Conservation (phyloP, 2,113 vertebrate species). For the Pachyramphus minor region DNA sequence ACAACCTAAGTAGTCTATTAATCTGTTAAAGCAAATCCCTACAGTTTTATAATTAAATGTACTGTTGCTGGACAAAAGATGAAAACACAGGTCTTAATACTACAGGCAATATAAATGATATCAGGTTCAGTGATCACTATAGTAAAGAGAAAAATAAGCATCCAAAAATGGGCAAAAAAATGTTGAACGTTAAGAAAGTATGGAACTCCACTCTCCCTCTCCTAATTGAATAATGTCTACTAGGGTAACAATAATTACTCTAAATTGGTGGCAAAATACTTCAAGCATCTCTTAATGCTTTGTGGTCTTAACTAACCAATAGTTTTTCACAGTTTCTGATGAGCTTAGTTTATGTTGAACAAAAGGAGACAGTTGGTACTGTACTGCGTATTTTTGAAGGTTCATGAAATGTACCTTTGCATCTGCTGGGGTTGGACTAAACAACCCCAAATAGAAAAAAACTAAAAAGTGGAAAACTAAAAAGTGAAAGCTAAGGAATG, state of each 20-base stretch:
- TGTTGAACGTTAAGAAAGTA: background rate
- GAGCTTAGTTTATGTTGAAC: background rate
- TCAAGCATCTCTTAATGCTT: background rate
- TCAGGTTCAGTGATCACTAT: background rate
- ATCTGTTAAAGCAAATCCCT: background rate
- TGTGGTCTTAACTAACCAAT: background rate
- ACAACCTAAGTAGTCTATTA: background rate
- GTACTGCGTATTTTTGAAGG: background rate
- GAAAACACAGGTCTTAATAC: background rate
- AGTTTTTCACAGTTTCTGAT: background rate
- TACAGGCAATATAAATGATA: background rate
- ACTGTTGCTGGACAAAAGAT: background rate
- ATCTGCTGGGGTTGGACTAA: background rate
- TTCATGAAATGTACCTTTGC: background rate
- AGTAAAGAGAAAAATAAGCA: background rate
- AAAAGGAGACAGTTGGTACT: background rate
- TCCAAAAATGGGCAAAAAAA: background rate
- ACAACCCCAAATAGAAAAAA: background rate
- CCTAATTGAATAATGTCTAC: background rate
- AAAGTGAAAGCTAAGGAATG: background rate
- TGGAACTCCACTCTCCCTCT: background rate
- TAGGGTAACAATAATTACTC: background rate
- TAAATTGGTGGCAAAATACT: background rate
- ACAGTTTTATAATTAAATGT: background rate
- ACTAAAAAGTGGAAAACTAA: background rate